Conservation (phyloP, 2,113 vertebrate genomes). For the Heterotis niloticus region DNA sequence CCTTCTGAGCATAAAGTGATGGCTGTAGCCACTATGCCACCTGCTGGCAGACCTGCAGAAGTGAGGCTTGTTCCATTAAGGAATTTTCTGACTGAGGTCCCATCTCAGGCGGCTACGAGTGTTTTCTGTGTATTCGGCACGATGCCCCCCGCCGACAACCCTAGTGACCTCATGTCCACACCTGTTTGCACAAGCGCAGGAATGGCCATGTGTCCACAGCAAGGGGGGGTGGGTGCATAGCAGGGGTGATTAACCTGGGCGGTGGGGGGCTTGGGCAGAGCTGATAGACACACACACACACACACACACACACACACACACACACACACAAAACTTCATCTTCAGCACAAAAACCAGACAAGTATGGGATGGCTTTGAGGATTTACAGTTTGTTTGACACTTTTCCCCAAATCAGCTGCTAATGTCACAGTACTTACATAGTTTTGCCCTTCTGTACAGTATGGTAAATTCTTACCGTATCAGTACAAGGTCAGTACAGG, state of each 20-base stretch:
- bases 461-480: too few species aligned
- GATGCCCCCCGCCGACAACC: conserved; percentile 44
- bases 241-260: conserved; percentile 37
- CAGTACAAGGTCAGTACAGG: too few species aligned
- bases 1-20: background rate
- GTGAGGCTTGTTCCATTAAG: conserved; percentile 42
- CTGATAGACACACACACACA: too few species aligned
- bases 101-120: too few species aligned
- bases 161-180: background rate
- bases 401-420: too few species aligned
- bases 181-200: conserved; percentile 31
- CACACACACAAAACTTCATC: background rate
- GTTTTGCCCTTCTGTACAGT: too few species aligned
- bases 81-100: conserved; percentile 37
- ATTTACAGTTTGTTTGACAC: too few species aligned
- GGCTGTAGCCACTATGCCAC: too few species aligned
- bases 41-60: background rate
- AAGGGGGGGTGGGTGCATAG: background rate
- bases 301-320: background rate
- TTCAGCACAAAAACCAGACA: too few species aligned
- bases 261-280: rapidly evolving
- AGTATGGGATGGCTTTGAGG: too few species aligned
- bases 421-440: too few species aligned
- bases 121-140: conserved; percentile 46
- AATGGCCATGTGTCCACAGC: conserved; percentile 36